phyloP scores from a whole-genome alignment of 2,888 invertebrate genomes.

The Ligdia adustata region DNA sequence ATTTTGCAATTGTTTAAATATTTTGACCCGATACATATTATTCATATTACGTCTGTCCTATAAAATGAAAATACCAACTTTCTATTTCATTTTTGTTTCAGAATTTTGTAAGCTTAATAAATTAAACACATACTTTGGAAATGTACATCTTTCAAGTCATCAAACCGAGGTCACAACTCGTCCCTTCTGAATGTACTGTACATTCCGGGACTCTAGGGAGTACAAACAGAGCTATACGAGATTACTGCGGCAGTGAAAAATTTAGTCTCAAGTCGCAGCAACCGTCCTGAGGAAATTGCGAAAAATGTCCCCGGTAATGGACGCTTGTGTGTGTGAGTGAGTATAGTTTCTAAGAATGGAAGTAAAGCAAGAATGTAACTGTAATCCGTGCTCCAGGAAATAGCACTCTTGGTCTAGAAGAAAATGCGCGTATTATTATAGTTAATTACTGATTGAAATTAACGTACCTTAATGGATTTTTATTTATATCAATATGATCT shows the following conservation, averaged over 20 bases:
- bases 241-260: slow-evolving; percentile 53
- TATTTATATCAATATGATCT: no score
- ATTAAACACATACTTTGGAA: neutral
- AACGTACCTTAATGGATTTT: no score
- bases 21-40: no score
- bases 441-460: no score
- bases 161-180: slow-evolving; percentile 13
- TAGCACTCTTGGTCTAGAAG: no score
- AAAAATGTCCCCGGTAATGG: slow-evolving; percentile 56
- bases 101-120: no score
- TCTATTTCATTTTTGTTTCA: no score
- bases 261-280: slow-evolving; percentile 34
- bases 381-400: no score
- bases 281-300: slow-evolving; percentile 50
- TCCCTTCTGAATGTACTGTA: slow-evolving; percentile 16
- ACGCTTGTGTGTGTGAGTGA: slow-evolving; percentile 44
- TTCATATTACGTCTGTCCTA: no score
- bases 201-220: slow-evolving; percentile 18
- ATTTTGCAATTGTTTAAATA: no score
- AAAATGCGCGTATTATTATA: no score
- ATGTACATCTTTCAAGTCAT: slow-evolving; percentile 11
- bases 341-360: slow-evolving; percentile 22
- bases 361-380: neutral
- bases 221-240: slow-evolving; percentile 45
- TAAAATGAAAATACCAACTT: no score